phyloP scores from a whole-genome alignment of 30 jellyfish, hydroid and myxozoan genomes.

The Chrysaora quinquecirrha region DNA sequence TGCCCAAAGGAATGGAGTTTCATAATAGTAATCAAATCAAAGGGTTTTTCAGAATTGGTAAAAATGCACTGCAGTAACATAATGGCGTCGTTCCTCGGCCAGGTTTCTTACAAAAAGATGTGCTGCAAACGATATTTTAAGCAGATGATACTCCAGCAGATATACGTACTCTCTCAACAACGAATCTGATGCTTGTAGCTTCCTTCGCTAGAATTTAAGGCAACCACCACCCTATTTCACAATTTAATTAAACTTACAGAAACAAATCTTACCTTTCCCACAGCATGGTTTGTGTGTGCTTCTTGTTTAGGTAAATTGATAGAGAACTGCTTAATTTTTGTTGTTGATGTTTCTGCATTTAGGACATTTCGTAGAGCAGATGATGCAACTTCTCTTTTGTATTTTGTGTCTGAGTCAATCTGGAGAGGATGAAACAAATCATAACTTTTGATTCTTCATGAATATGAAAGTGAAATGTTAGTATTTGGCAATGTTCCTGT shows the following conservation, averaged over 20 bases:
- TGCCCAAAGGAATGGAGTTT: too few species aligned
- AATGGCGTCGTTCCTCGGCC: too few species aligned
- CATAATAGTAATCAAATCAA: too few species aligned
- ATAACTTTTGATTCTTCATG: background rate
- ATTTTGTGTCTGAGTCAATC: background rate
- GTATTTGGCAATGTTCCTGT: background rate
- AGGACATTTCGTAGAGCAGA: background rate
- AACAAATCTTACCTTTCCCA: constrained; percentile 16
- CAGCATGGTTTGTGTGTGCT: constrained; percentile 20
- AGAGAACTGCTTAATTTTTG: background rate
- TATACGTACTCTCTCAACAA: background rate
- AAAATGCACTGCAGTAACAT: too few species aligned
- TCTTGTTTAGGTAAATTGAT: constrained; percentile 3
- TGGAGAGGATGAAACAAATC: background rate
- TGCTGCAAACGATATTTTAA: background rate
- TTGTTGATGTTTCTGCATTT: background rate
- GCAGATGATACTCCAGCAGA: background rate
- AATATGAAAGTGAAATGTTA: background rate
- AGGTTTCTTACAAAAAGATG: background rate
- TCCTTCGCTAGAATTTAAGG: background rate
- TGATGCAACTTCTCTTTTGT: background rate
- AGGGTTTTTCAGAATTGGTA: too few species aligned
- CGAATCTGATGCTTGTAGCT: background rate
- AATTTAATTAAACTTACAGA: background rate
- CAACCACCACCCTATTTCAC: background rate